These are phyloP conservation scores for Lasaia peninsularis DNA, from an alignment of 1,140 invertebrate species.

Conservation along the genomic window DNA sequence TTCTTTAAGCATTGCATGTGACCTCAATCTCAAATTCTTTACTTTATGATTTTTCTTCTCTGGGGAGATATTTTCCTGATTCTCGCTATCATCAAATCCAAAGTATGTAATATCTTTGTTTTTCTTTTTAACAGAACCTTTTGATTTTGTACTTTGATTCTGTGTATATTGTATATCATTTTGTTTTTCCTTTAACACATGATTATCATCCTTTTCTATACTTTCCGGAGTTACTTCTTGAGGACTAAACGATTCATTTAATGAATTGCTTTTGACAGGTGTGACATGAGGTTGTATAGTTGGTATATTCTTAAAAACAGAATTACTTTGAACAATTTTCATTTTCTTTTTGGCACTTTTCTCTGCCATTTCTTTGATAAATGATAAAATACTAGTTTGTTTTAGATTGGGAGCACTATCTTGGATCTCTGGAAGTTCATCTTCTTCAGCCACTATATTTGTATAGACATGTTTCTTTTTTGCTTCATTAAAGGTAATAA, in stretches of 20 bases:
- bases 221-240: not conserved
- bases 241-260: conserved; percentile 9
- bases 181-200: not conserved
- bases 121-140: conserved; percentile 31
- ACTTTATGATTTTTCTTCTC: conserved; percentile 37
- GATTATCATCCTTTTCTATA: not conserved
- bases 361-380: conserved; percentile 63
- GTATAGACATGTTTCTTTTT: conserved; percentile 71
- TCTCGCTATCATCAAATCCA: conserved; percentile 65
- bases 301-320: conserved; percentile 41
- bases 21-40: conserved; percentile 35
- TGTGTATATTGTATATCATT: not conserved
- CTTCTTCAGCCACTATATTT: conserved; percentile 42
- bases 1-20: conserved; percentile 48
- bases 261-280: conserved; percentile 7
- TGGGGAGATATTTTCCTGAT: conserved; percentile 63
- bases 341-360: conserved; percentile 53
- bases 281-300: conserved; percentile 13
- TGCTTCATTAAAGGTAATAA: conserved; percentile 51
- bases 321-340: conserved; percentile 40
- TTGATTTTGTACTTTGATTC: conserved; percentile 21
- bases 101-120: conserved; percentile 52
- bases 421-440: conserved; percentile 39
- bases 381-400: conserved; percentile 66
- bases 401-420: conserved; percentile 41